phyloP scores from a whole-genome alignment of 1,140 invertebrate species.

The Acromyrmex echinatior region DNA sequence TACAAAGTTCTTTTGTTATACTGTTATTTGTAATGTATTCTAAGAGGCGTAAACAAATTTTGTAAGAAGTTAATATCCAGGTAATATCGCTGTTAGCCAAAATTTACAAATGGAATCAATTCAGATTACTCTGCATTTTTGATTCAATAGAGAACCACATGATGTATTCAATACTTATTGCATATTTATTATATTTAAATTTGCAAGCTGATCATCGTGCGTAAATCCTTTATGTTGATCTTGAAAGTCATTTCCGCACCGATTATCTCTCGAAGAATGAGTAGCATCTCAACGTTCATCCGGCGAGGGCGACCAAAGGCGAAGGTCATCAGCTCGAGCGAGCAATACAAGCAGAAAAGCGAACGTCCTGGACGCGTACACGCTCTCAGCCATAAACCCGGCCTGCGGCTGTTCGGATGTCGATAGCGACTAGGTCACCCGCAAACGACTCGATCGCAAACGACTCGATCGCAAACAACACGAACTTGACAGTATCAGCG shows the following conservation, averaged over 20 bases:
- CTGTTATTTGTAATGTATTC: not conserved
- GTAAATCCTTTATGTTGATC: not conserved
- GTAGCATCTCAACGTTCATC: slow-evolving; percentile 19
- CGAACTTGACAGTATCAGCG: slow-evolving; percentile 3
- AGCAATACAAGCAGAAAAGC: slow-evolving; percentile 47
- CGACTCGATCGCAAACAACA: not conserved
- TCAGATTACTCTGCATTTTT: not conserved
- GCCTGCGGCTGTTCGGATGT: not conserved
- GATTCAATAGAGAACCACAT: not conserved
- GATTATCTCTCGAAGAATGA: slow-evolving; percentile 44
- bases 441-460: slow-evolving; percentile 2
- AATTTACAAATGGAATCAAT: slow-evolving; percentile 5
- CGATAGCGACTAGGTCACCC: slow-evolving; percentile 1
- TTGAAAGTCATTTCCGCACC: not conserved
- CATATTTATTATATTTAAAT: not conserved
- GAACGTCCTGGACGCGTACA: slow-evolving; percentile 28
- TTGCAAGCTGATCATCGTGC: not conserved
- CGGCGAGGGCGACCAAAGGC: not conserved
- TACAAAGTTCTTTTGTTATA: not conserved
- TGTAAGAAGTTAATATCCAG: not conserved
- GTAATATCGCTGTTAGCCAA: not conserved
- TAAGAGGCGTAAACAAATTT: slow-evolving; percentile 1
- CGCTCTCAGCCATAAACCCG: slow-evolving; percentile 7
- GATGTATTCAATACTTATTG: too few species aligned
- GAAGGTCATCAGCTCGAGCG: slow-evolving; percentile 32